A percentile compares a stretch with the other conserved stretches of the same genome.
Evolutionary conservation across 2,888 invertebrate genomes (phyloP).

Genomic region (Acrocyrtus sp.): DNA sequence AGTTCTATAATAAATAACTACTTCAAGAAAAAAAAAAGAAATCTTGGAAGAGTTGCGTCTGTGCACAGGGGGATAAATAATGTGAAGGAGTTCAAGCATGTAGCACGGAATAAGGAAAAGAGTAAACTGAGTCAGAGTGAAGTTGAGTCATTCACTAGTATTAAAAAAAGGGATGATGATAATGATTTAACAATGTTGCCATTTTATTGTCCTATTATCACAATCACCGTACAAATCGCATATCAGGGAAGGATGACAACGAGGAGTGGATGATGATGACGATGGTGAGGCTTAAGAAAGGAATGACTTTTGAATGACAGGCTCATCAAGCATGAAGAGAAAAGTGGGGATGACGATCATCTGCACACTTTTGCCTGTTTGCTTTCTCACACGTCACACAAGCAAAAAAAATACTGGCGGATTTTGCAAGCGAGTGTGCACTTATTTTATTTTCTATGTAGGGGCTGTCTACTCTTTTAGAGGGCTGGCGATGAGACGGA

Average conservation of each 20-base stretch:
- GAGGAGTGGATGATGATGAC: too few relatives aligned
- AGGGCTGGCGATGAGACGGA: too few relatives aligned
- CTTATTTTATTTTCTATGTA: too few relatives aligned
- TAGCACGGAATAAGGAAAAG: background rate
- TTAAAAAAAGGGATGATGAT: background rate
- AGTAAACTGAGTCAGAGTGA: background rate
- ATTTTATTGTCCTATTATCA: too few relatives aligned
- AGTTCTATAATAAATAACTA: too few relatives aligned
- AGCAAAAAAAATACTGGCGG: background rate
- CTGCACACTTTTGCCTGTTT: too few relatives aligned
- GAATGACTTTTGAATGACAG: background rate
- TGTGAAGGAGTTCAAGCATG: too few relatives aligned
- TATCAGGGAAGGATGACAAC: background rate
- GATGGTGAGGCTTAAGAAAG: too few relatives aligned
- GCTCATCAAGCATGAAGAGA: slow-evolving; percentile 21
- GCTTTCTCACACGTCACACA: background rate
- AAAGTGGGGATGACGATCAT: background rate
- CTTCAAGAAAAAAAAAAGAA: background rate
- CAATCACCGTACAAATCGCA: background rate
- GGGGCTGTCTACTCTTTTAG: too few relatives aligned
- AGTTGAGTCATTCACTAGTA: background rate
- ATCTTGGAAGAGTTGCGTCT: background rate
- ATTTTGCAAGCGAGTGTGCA: background rate
- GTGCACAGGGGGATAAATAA: too few relatives aligned
- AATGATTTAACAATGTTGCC: background rate